These are phyloP conservation scores for Pheosia gnoma DNA, from an alignment of 2,888 invertebrate species.

Conservation along the genomic window DNA sequence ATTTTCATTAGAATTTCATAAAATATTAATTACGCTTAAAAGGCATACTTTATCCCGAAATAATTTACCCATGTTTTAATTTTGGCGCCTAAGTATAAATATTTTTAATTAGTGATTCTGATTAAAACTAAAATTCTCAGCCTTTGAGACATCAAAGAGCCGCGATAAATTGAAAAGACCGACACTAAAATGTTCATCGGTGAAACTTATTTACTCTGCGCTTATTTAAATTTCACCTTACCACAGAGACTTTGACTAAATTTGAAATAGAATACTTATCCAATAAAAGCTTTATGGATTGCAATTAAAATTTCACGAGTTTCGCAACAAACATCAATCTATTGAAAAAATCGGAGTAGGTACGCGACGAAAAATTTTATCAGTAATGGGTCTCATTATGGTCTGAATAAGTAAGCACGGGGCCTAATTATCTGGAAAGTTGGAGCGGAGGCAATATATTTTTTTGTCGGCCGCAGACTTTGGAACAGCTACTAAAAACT, in stretches of 20 bases:
- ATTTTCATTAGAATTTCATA: no score
- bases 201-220: background rate
- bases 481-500: constrained; percentile 32
- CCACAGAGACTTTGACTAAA: constrained; percentile 14
- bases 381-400: constrained; percentile 36
- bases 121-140: background rate
- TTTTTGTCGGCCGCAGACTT: constrained; percentile 24
- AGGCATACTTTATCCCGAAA: background rate
- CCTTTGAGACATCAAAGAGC: constrained; percentile 1
- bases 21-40: no score
- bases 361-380: constrained; percentile 27
- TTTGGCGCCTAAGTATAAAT: background rate
- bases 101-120: constrained; percentile 1
- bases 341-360: constrained; percentile 26
- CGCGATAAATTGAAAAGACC: background rate
- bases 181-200: background rate
- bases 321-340: constrained; percentile 41
- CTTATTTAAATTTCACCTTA: constrained; percentile 3
- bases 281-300: constrained; percentile 33
- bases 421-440: constrained; percentile 35
- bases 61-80: background rate
- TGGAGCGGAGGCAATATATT: constrained; percentile 22
- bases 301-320: constrained; percentile 44
- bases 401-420: constrained; percentile 36
- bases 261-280: constrained; percentile 21